Base-by-base conservation (phyloP, 2,888 invertebrate species). In the Meiosimyza platycephala region DNA sequence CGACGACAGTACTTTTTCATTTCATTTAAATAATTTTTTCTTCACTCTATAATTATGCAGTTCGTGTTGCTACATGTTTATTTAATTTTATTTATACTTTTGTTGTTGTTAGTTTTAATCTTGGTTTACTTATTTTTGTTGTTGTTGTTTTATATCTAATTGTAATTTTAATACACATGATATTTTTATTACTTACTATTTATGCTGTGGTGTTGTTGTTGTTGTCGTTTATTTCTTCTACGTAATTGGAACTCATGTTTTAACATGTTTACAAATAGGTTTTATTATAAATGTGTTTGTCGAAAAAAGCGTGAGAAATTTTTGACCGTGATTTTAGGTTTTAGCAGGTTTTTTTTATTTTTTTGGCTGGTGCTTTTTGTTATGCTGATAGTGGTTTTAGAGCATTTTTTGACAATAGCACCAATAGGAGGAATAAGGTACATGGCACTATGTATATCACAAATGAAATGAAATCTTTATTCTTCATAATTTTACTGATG, bases 291-390 rank as follows among this genome's bases (percentile, higher is more conserved):
- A 33, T 55, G 28, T 74, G 71, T 72, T 72, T 74, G 72, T 62
- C 71, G 71, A 72, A 74, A 63, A 74, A 72, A 78, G 76, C 79
- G 79, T 79, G 79, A 78, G 79, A 79, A 79, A 79, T 76, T 79
- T 76, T 74, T 75, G 78, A 75, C 76, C 74, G 74, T 78, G 77
- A 77, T 78, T 77, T 71, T 62, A 59, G 60, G 33, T 51, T 22
- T 22, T 50, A 13, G 22, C 13, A 47, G 40, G 18, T 64, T 48
- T 63, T 47, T 60, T 60, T 60, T 59, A 15, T 55, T 16, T 4
- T 3, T 22, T 67, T n/a, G 28, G n/a, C 11, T 40, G 52, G 15
- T 63, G 52, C 63, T 70, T 28, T 54, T 70, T 70, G 62, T 47
- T 70, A 70, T 70, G 70, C 70, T 70, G 70, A 70, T 70, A 70